Evolutionary conservation across 92 coral and sea anemone species (phyloP).

Genomic region (Plumapathes pennacea): DNA sequence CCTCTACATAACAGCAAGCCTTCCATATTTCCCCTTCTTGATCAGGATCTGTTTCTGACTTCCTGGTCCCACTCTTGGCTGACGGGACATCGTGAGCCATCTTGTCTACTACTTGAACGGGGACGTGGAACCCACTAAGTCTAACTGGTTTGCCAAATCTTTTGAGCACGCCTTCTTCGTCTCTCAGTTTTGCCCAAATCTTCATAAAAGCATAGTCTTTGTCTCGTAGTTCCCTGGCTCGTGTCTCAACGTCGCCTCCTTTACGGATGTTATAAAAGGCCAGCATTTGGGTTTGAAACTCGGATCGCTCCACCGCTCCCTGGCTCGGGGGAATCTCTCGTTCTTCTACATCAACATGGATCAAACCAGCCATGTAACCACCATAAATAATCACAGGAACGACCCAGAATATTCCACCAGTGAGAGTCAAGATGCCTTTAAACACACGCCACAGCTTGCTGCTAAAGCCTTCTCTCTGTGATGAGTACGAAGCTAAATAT

Average conservation of each 20-base stretch:
- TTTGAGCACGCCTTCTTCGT: constrained; percentile 65
- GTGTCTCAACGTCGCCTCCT: not conserved
- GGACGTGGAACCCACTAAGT: constrained; percentile 66
- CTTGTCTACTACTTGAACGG: constrained; percentile 3
- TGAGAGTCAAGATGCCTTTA: constrained; percentile 50
- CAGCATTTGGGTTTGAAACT: constrained; percentile 32
- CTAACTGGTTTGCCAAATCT: constrained; percentile 80
- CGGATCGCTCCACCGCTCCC: no score
- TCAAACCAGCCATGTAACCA: constrained; percentile 48
- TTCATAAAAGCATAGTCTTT: constrained; percentile 58
- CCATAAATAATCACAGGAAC: constrained; percentile 50
- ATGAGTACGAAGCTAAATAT: constrained; percentile 6
- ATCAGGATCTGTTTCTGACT: not conserved
- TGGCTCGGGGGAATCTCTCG: no score
- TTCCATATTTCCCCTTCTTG: constrained; percentile 47
- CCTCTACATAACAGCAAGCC: constrained; percentile 74
- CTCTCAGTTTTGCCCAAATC: constrained; percentile 65
- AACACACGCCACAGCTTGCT: constrained; percentile 57
- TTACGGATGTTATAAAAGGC: constrained; percentile 42
- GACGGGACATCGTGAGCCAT: not conserved
- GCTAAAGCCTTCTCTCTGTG: constrained; percentile 14
- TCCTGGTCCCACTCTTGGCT: not conserved
- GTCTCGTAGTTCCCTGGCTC: constrained; percentile 40
- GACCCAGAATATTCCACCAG: constrained; percentile 70
- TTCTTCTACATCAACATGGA: constrained; percentile 60